Percentiles rank a stretch among this genome's conserved stretches.
Evolutionary conservation across 2,888 invertebrate genomes (phyloP).

Genomic region (Euplagia quadripunctaria): DNA sequence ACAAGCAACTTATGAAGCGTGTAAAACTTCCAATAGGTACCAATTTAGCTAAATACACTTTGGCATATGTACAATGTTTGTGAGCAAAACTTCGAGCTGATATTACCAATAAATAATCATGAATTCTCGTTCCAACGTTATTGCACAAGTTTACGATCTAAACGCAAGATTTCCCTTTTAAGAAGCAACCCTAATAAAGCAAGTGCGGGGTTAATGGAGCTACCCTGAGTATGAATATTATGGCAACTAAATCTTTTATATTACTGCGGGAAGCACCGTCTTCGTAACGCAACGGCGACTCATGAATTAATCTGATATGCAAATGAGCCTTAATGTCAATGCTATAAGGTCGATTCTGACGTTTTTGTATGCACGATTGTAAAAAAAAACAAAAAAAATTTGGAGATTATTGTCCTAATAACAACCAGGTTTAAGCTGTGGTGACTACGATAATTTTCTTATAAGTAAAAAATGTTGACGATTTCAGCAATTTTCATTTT

Average conservation of each 20-base stretch:
- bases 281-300: slow-evolving; percentile 45
- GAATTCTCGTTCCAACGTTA: slow-evolving; percentile 41
- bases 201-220: slow-evolving; percentile 65
- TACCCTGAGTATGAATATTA: slow-evolving; percentile 68
- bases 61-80: slow-evolving; percentile 15
- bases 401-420: slow-evolving; percentile 2
- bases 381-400: slow-evolving; percentile 9
- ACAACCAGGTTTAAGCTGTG: not conserved
- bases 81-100: slow-evolving; percentile 19
- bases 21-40: slow-evolving; percentile 15
- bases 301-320: slow-evolving; percentile 56
- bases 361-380: slow-evolving; percentile 8
- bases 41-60: slow-evolving; percentile 14
- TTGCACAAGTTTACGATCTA: slow-evolving; percentile 40
- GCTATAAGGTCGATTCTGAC: slow-evolving; percentile 28
- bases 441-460: not conserved
- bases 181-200: slow-evolving; percentile 60
- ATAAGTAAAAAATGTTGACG: not conserved
- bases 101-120: slow-evolving; percentile 49
- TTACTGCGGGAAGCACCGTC: slow-evolving; percentile 49
- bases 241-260: slow-evolving; percentile 74
- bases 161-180: slow-evolving; percentile 47
- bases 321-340: slow-evolving; percentile 42
- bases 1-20: not conserved
- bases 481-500: too few relatives aligned